Base-by-base conservation (phyloP, 1,140 invertebrate genomes). In the Drusus annulatus region DNA sequence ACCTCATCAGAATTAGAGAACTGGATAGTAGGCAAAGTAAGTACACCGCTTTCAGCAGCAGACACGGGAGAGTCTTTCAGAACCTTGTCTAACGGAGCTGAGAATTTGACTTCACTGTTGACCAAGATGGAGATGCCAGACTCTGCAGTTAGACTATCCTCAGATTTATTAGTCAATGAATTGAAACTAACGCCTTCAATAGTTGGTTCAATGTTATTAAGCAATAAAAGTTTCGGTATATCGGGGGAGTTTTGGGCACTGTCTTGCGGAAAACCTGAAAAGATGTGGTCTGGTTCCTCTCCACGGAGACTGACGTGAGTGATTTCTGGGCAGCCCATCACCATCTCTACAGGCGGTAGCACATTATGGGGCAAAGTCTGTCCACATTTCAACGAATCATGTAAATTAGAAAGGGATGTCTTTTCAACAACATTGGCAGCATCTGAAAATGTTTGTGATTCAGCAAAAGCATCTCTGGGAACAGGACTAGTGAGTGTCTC, bases 61-160 rank as follows among this genome's bases (percentile, higher is more conserved):
- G 54, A 60, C 23, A 76, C 31, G n/a, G 74, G 74, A 45, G 74
- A 76, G 31, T 76, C 74, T 23, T 45, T 76, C 31, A 76, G 17
- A 45, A 76, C 54, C 13, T 36, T 36, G 3, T 76, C 74, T 36
- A 76, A 60, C 13, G 54, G 16, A 19, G 54, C 25, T 3, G 50
- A 56, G 21, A 21, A 21, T 25, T 54, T 56, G 0, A 56, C 25
- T 52, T 54, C 52, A 13, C 16, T 25, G 16, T 50, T 76, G 36
- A 25, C 45, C 19, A 77, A 63, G 10, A 77, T 77, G 6, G 87
- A 85, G 0, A 85, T 60, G 16, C 88, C 88, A 28, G 87, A 85
- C 65, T 90, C 88, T 84, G 86, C 85, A 5, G 86, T 87, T 8
- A 89, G 75, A 52, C 77, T 79, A 28, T 71, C 77, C 31, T 69